These are phyloP conservation scores for Ammodramus savannarum DNA, from an alignment of 2,113 vertebrate genomes.

Conservation along the genomic window DNA sequence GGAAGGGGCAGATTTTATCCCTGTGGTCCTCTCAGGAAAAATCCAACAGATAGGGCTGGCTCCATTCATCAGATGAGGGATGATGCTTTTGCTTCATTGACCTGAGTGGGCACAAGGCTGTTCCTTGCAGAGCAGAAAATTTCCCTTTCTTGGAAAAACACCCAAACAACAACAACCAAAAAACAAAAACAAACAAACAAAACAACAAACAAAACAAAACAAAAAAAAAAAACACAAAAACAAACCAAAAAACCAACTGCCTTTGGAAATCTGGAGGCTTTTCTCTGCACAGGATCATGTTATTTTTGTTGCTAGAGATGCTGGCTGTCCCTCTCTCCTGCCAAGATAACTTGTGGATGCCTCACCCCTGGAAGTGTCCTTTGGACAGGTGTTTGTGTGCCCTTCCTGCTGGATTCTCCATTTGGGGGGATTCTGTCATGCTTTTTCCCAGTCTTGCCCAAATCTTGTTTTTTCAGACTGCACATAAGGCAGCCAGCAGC, in stretches of 20 bases:
- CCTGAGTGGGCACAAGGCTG: fast-evolving
- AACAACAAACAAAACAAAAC: too few relatives aligned
- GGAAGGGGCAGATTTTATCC: not conserved
- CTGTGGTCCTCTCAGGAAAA: not conserved
- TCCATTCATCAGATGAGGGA: not conserved
- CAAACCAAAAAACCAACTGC: too few relatives aligned
- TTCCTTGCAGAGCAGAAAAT: not conserved
- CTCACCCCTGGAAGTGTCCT: not conserved
- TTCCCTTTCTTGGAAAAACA: fast-evolving
- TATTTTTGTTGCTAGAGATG: not conserved
- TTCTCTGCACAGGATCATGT: not conserved
- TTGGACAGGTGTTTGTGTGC: not conserved
- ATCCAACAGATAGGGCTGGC: not conserved
- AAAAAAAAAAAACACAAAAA: too few relatives aligned
- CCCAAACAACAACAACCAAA: not conserved
- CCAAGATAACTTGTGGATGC: not conserved
- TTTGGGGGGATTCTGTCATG: not conserved
- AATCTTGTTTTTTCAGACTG: not conserved
- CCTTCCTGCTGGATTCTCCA: not conserved
- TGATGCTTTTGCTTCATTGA: not conserved
- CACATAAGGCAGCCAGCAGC: not conserved
- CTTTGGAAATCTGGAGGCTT: not conserved
- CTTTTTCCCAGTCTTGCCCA: not conserved
- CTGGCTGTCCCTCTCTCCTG: not conserved
- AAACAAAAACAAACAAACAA: too few relatives aligned